Conservation (phyloP, 2,113 vertebrate species). For the Dipodomys spectabilis region DNA sequence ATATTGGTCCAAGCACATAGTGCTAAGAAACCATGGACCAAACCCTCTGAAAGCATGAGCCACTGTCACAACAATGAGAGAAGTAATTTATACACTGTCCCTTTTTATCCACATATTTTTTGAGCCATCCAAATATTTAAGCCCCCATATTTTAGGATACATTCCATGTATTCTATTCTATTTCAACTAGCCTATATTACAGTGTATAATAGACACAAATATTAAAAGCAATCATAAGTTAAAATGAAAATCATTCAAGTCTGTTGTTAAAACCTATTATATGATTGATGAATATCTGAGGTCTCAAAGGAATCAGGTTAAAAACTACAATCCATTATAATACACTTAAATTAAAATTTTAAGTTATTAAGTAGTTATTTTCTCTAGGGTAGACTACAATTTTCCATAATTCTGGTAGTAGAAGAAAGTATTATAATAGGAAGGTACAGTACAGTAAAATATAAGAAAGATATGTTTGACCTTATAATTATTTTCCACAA, state of each 20-base stretch:
- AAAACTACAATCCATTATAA: conserved; percentile 6
- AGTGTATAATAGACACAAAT: neutral
- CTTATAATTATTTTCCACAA: conserved; percentile 44
- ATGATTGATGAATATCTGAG: neutral
- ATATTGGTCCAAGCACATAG: no score
- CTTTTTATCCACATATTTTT: neutral
- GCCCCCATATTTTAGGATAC: neutral
- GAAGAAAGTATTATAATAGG: neutral
- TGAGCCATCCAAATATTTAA: neutral
- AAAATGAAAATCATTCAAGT: conserved; percentile 12
- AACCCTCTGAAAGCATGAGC: no score
- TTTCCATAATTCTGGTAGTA: conserved; percentile 33
- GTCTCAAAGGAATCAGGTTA: neutral
- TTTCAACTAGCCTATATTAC: neutral
- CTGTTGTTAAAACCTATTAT: conserved; percentile 4
- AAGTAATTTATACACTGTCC: neutral
- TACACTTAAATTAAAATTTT: conserved; percentile 31
- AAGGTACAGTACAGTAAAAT: conserved; percentile 16
- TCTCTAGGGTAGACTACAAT: neutral
- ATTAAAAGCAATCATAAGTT: neutral
- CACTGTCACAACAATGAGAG: no score
- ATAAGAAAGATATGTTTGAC: conserved; percentile 22
- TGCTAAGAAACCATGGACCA: no score
- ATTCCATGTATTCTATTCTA: neutral
- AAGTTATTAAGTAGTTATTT: conserved; percentile 33